A percentile compares a stretch with the other conserved stretches of the same genome.
Evolutionary conservation across 2,888 invertebrate species (phyloP).

Genomic region (Tipula unca): DNA sequence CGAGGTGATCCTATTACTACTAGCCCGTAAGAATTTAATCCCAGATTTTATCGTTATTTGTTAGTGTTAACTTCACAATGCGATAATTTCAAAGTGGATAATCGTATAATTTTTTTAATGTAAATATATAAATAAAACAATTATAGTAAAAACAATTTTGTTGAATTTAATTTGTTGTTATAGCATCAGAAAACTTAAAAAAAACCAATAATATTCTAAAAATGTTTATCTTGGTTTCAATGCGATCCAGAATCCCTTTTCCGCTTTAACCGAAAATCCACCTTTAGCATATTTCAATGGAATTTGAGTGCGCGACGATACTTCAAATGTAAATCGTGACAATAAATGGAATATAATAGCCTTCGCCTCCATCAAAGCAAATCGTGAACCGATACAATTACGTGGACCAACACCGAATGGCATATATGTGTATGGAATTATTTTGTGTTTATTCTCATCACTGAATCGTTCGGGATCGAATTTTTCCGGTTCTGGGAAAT

Average conservation of each 20-base stretch:
- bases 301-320: slow-evolving; percentile 3
- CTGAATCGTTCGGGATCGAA: slow-evolving; percentile 53
- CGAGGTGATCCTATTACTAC: too few relatives aligned
- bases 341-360: slow-evolving; percentile 20
- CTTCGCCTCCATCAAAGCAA: slow-evolving; percentile 23
- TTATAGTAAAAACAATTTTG: too few relatives aligned
- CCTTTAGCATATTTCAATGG: slow-evolving; percentile 25
- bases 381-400: slow-evolving; percentile 48
- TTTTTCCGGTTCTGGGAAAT: slow-evolving; percentile 46
- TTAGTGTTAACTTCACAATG: too few relatives aligned
- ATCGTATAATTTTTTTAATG: too few relatives aligned
- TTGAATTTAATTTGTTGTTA: too few relatives aligned
- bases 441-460: slow-evolving; percentile 47
- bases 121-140: too few relatives aligned
- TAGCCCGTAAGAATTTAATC: too few relatives aligned
- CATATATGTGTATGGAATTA: slow-evolving; percentile 42
- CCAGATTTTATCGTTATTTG: too few relatives aligned
- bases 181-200: too few relatives aligned
- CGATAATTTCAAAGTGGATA: too few relatives aligned
- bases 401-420: slow-evolving; percentile 54
- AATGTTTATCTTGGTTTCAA: slow-evolving; percentile 27
- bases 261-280: slow-evolving; percentile 30
- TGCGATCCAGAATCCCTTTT: slow-evolving; percentile 31
- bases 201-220: too few relatives aligned
- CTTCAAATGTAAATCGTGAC: slow-evolving; percentile 16